These are phyloP conservation scores for Asbolus verrucosus DNA, from an alignment of 1,140 invertebrate genomes.

Conservation along the genomic window DNA sequence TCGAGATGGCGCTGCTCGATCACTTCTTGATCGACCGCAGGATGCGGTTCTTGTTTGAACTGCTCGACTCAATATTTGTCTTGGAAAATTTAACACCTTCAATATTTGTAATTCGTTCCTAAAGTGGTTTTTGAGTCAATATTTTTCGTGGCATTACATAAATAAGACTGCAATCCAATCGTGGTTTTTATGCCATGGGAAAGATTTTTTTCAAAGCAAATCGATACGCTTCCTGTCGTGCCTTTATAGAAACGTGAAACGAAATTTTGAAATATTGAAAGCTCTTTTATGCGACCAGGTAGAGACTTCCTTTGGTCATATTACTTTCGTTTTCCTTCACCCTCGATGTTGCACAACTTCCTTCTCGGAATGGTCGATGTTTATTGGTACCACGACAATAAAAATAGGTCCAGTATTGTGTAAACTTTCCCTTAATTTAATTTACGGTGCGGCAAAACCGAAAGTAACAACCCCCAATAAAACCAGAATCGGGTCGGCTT, in stretches of 20 bases:
- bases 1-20: too few species aligned
- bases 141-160: too few species aligned
- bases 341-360: conserved; percentile 7
- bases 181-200: not conserved
- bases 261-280: too few species aligned
- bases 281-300: too few species aligned
- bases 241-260: too few species aligned
- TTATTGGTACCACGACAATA: too few species aligned
- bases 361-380: too few species aligned
- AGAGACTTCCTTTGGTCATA: too few species aligned
- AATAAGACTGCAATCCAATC: not conserved
- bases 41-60: not conserved
- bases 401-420: too few species aligned
- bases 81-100: conserved; percentile 9
- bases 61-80: not conserved
- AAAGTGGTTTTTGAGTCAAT: conserved; percentile 12
- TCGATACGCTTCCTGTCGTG: conserved; percentile 3
- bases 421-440: conserved; percentile 9
- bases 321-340: conserved; percentile 18
- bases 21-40: not conserved
- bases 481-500: too few species aligned
- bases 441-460: too few species aligned
- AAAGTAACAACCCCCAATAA: too few species aligned
- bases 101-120: conserved; percentile 16
- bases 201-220: conserved; percentile 6